phyloP scores from a whole-genome alignment of 2,888 invertebrate genomes.

The Pristionchus arcanus region DNA sequence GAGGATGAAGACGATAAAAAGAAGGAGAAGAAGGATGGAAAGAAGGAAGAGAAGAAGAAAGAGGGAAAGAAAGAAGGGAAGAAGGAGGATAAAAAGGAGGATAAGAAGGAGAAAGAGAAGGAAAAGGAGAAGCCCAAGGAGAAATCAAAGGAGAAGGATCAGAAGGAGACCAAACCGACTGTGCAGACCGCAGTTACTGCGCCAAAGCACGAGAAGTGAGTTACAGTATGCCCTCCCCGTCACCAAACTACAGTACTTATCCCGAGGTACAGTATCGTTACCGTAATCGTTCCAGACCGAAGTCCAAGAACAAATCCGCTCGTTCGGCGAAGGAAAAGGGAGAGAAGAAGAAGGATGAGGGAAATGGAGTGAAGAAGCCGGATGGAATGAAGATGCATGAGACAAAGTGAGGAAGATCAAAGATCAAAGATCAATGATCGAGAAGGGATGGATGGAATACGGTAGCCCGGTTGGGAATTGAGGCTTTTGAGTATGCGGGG shows the following conservation, averaged over 20 bases:
- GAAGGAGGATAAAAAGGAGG: neutral
- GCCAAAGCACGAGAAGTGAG: constrained; percentile 19
- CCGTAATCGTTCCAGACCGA: constrained; percentile 3
- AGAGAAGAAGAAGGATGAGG: constrained; percentile 18
- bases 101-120: neutral
- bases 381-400: constrained; percentile 33
- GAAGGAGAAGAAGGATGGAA: neutral
- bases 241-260: too few relatives aligned
- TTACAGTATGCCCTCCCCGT: too few relatives aligned
- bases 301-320: neutral
- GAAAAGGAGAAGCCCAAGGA: neutral
- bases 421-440: neutral
- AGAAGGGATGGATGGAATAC: too few relatives aligned
- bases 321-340: neutral
- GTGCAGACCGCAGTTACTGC: neutral
- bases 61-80: neutral
- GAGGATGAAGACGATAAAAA: constrained; percentile 23
- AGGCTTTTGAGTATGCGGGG: too few relatives aligned
- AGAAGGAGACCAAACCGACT: neutral
- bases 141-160: neutral
- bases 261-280: neutral
- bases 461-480: too few relatives aligned
- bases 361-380: neutral
- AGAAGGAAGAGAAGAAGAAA: constrained; percentile 25
- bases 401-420: constrained; percentile 37